Evolutionary conservation across 2,113 vertebrate species (phyloP).

Genomic region (Dolichallabes microphthalmus): DNA sequence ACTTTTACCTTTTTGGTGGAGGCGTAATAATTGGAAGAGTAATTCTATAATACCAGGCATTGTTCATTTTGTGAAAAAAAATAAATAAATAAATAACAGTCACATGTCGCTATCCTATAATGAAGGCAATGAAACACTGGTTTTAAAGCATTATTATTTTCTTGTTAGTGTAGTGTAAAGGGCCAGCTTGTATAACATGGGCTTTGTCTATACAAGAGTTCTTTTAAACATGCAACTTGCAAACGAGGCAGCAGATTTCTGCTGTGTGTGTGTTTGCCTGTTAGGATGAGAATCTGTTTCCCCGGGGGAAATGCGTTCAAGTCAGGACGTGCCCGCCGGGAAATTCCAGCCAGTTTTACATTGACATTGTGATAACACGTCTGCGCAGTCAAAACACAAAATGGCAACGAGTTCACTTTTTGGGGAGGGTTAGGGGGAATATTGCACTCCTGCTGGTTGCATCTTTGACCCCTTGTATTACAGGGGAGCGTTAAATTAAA

Average conservation of each 20-base stretch:
- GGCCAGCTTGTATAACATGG: not conserved
- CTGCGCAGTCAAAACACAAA: constrained; percentile 26
- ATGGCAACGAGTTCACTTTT: not conserved
- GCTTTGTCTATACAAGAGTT: not conserved
- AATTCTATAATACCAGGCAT: not conserved
- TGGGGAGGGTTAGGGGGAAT: not conserved
- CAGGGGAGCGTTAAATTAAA: not conserved
- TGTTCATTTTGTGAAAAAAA: not conserved
- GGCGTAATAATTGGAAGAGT: not conserved
- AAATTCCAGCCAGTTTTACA: constrained; percentile 45
- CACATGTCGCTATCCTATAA: not conserved
- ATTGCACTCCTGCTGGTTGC: not conserved
- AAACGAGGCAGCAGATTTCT: not conserved
- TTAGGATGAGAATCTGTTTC: constrained; percentile 35
- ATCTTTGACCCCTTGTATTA: not conserved
- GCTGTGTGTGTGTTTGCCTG: not conserved
- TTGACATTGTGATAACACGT: constrained; percentile 30
- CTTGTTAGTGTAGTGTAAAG: not conserved
- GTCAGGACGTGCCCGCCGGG: constrained; percentile 59
- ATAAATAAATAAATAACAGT: not conserved
- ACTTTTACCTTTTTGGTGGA: not conserved
- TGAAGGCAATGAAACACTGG: not conserved
- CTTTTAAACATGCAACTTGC: not conserved
- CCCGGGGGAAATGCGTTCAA: constrained; percentile 25
- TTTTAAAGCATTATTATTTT: not conserved